Conservation (phyloP, 2,888 invertebrate species). For the Andrena fulva region DNA sequence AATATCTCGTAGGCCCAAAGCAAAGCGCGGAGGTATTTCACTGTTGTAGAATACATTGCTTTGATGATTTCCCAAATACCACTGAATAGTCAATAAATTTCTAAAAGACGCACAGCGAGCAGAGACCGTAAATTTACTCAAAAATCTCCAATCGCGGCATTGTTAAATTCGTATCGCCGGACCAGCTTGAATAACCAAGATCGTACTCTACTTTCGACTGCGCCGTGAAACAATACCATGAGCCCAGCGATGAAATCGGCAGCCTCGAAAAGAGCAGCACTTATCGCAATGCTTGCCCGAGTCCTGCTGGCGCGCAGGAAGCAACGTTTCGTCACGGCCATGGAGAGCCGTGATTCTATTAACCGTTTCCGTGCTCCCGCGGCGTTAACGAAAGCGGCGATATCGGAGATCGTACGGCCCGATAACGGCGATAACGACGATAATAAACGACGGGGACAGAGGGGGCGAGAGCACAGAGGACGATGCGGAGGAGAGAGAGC, state of each 20-base stretch:
- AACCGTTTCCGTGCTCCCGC: conserved; percentile 23
- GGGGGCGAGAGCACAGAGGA: background rate
- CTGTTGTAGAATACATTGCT: too few species aligned
- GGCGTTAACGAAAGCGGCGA: conserved; percentile 27
- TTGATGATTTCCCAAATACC: too few species aligned
- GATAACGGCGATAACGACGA: conserved; percentile 47
- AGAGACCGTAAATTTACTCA: too few species aligned
- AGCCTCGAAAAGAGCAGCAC: background rate
- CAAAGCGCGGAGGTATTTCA: too few species aligned
- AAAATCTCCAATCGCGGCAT: too few species aligned
- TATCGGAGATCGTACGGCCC: conserved; percentile 44
- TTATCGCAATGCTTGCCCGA: background rate
- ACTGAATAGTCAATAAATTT: too few species aligned
- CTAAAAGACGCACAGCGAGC: too few species aligned
- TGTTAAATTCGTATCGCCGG: too few species aligned
- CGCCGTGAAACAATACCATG: background rate
- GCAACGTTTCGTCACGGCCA: conserved; percentile 15
- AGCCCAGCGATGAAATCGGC: background rate
- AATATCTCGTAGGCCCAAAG: too few species aligned
- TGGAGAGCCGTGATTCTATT: conserved; percentile 34
- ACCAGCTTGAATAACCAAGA: too few species aligned
- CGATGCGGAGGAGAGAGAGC: conserved; percentile 10
- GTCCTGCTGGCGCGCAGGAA: conserved; percentile 1
- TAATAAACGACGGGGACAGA: conserved; percentile 40
- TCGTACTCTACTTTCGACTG: background rate